Conservation (phyloP, 2,113 vertebrate species). For the Orcinus orca region DNA sequence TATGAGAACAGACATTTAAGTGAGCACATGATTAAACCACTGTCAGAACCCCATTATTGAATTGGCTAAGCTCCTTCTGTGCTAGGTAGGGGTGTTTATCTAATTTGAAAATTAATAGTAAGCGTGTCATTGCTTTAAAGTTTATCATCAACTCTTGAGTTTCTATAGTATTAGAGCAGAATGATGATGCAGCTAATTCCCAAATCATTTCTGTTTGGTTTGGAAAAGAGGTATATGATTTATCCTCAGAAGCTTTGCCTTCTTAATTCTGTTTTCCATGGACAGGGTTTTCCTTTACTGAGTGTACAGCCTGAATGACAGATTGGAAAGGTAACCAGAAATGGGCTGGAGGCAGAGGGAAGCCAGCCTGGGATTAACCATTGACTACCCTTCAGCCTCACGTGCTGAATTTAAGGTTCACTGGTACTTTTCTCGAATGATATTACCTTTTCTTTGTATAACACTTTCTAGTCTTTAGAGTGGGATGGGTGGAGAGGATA, state of each 20-base stretch:
- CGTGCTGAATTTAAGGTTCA: slow-evolving; percentile 19
- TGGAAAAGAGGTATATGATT: background rate
- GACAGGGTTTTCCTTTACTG: background rate
- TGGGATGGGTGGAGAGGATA: background rate
- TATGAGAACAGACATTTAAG: background rate
- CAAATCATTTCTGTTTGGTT: slow-evolving; percentile 21
- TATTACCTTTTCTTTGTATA: slow-evolving; percentile 29
- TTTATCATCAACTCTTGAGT: slow-evolving; percentile 34
- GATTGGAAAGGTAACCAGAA: background rate
- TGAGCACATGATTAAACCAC: background rate
- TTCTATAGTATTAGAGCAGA: slow-evolving; percentile 14
- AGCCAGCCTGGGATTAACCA: slow-evolving; percentile 17
- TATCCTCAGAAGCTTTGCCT: background rate
- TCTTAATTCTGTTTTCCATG: slow-evolving; percentile 8
- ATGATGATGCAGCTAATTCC: background rate
- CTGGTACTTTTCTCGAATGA: background rate
- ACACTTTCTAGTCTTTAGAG: background rate
- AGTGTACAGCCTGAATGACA: background rate
- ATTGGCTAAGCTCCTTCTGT: background rate
- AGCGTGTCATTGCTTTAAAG: background rate
- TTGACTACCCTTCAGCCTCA: background rate
- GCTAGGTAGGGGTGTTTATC: background rate
- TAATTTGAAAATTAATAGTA: slow-evolving; percentile 4
- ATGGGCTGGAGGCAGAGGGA: background rate
- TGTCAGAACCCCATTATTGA: background rate